Evolutionary conservation across 1,140 invertebrate species (phyloP).

Genomic region (Epicauta chinensis): DNA sequence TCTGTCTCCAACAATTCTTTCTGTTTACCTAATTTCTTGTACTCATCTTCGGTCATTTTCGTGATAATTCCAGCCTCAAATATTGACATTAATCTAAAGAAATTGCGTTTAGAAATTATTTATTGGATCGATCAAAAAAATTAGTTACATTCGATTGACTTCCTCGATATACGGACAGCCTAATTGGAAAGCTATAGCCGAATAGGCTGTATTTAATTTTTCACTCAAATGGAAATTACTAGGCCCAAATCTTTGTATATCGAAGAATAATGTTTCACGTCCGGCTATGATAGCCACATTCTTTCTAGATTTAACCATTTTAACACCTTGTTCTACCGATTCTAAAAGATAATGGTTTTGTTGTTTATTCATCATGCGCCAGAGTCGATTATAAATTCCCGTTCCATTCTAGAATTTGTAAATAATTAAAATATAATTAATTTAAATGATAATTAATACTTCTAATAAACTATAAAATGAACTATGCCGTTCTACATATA

Average conservation of each 20-base stretch:
- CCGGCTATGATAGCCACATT: slow-evolving; percentile 59
- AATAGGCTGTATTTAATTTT: slow-evolving; percentile 65
- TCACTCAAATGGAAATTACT: slow-evolving; percentile 66
- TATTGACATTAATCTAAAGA: slow-evolving; percentile 56
- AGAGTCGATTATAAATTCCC: slow-evolving; percentile 59
- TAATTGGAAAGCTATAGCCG: slow-evolving; percentile 64
- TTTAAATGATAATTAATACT: slow-evolving; percentile 32
- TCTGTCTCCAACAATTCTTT: slow-evolving; percentile 43
- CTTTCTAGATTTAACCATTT: slow-evolving; percentile 48
- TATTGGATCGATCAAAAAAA: background rate
- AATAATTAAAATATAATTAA: slow-evolving; percentile 1
- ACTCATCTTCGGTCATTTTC: slow-evolving; percentile 64
- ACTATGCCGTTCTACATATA: slow-evolving; percentile 62
- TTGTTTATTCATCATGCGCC: slow-evolving; percentile 55
- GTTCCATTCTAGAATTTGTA: slow-evolving; percentile 63
- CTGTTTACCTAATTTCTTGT: slow-evolving; percentile 55
- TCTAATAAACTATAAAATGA: slow-evolving; percentile 61
- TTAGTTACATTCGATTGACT: slow-evolving; percentile 57
- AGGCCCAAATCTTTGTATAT: slow-evolving; percentile 59
- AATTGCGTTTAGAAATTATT: slow-evolving; percentile 3
- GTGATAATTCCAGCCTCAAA: slow-evolving; percentile 65
- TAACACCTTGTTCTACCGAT: slow-evolving; percentile 59
- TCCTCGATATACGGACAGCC: slow-evolving; percentile 63
- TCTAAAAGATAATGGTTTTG: slow-evolving; percentile 48
- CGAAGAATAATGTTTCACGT: slow-evolving; percentile 62